phyloP scores from a whole-genome alignment of 2,888 invertebrate genomes.

The Drosophila nr. perissopoda region DNA sequence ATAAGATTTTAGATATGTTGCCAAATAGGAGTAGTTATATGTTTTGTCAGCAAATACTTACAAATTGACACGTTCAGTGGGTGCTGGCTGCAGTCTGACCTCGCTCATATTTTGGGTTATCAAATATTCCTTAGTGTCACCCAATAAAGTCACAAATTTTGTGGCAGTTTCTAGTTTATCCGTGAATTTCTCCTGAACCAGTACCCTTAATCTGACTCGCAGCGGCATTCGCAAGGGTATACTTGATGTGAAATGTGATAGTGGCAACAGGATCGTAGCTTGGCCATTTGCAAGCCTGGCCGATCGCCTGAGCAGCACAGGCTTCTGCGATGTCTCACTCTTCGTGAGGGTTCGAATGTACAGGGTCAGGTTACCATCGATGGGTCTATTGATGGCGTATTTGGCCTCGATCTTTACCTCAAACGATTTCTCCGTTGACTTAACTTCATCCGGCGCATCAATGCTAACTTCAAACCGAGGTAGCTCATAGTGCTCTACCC shows the following conservation, averaged over 20 bases:
- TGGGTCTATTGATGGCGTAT: not conserved
- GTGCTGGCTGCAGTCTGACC: not conserved
- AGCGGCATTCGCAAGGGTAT: not conserved
- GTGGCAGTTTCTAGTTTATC: not conserved
- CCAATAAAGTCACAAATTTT: not conserved
- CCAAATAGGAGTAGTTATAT: not conserved
- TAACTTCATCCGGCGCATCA: not conserved
- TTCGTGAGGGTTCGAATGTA: not conserved
- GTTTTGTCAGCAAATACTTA: slow-evolving; percentile 9
- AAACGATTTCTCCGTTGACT: not conserved
- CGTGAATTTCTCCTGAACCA: slow-evolving; percentile 1
- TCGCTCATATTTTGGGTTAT: not conserved
- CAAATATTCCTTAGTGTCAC: not conserved
- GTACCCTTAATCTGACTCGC: not conserved
- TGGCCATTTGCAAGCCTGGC: not conserved
- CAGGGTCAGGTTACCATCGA: slow-evolving; percentile 10
- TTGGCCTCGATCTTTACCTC: not conserved
- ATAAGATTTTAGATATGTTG: not conserved
- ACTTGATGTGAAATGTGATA: not conserved
- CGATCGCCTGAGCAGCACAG: not conserved
- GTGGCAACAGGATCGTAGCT: not conserved
- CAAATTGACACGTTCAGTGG: not conserved
- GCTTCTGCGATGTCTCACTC: accelerated
- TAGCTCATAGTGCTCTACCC: not conserved
- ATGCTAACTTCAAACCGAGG: not conserved